Conservation (phyloP, 2,797 vertebrate genomes). For the Alca torda region DNA sequence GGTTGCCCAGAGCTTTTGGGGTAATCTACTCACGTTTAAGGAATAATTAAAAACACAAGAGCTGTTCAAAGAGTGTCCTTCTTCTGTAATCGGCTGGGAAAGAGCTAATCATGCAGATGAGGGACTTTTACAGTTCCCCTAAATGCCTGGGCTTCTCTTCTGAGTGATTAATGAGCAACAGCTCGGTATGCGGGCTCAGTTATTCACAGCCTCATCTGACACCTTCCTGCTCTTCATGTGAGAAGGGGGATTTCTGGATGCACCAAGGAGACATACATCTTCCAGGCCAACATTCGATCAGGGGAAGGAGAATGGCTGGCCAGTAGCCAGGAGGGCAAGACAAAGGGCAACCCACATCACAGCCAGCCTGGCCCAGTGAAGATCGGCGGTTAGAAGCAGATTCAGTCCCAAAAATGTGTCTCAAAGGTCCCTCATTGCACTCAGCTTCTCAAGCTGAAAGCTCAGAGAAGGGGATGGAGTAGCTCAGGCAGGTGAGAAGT, state of each 20-base stretch:
- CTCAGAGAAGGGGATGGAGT: neutral
- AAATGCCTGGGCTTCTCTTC: neutral
- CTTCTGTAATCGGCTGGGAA: constrained; percentile 11
- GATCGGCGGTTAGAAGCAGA: neutral
- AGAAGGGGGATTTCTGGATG: neutral
- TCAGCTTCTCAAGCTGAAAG: neutral
- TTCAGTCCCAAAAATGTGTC: neutral
- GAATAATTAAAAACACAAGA: neutral
- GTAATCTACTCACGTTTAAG: neutral
- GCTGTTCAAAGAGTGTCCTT: neutral
- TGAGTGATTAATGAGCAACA: constrained; percentile 12
- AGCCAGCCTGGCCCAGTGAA: neutral
- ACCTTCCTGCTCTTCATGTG: neutral
- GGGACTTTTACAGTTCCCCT: neutral
- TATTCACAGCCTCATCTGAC: neutral
- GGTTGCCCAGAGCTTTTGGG: neutral
- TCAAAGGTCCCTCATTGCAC: neutral
- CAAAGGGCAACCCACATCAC: neutral
- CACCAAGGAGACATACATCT: neutral
- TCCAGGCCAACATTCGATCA: fast-evolving
- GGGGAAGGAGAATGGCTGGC: neutral
- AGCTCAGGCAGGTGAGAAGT: neutral
- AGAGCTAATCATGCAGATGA: constrained; percentile 56
- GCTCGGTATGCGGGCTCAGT: neutral
- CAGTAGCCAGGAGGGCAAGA: neutral